Base-by-base conservation (phyloP, 2,113 vertebrate species). In the Bubalus kerabau region DNA sequence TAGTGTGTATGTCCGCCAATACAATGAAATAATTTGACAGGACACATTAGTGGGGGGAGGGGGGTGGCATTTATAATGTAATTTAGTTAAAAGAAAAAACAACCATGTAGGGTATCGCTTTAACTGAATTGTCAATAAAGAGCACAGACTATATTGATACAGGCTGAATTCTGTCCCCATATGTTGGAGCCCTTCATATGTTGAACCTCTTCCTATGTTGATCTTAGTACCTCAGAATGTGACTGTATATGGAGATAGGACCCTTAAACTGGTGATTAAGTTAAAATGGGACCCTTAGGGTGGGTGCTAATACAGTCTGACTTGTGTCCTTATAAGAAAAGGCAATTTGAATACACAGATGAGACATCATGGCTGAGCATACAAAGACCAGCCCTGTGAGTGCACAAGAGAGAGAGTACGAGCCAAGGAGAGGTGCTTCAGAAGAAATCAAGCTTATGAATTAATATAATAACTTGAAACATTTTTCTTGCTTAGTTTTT, bases 401-500 rank as follows among this genome's bases (percentile, higher is more conserved):
- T 7, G 24, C 17, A 32, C 12, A 56, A 9, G 17, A 6, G 5
- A 88, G 10, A 80, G 64, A 5, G 10, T 14, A 7, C 5, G 26
- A 52, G 52, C 26, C 60, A 46, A 76, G 30, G 4, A 46, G 1
- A 89, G 24, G 54, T 24, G 5, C 78, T 78, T 74, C 48, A 46
- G 30, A 88, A 12, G n/a, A 87, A 83, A 56, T 5, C 30, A 50
- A 36, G 48, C 4, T 11, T 56, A 0, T 11, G 4, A 14, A 36
- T 10, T 60, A 50, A 46, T 91, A 8, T 17, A 60, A 32, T 84
- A 46, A 52, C 3, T 89, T 54, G 13, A 67, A 36, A 13, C 16
- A 78, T 76, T 83, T 94, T 85, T 87, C 57, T 84, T 93, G 21
- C 32, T 91, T 90, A 30, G 4, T 40, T 86, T 26, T 67, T 95